phyloP scores from a whole-genome alignment of 2,888 invertebrate species.

The Meiosimyza decipiens region DNA sequence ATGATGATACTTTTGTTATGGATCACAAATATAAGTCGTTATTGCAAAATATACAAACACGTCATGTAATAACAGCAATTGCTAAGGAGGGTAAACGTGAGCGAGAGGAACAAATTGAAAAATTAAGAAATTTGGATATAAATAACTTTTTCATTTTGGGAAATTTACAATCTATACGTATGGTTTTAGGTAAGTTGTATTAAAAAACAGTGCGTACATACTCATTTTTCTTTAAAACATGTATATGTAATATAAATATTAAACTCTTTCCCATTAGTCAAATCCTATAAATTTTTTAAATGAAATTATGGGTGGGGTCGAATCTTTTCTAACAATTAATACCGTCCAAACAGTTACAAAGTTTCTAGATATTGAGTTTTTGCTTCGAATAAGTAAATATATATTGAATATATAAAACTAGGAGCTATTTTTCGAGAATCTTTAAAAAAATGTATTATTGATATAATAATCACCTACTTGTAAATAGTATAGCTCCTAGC shows the following conservation, averaged over 20 bases:
- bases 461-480: no score
- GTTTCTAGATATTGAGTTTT: not conserved
- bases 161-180: conserved; percentile 76
- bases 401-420: no score
- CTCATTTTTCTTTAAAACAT: not conserved
- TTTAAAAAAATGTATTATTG: no score
- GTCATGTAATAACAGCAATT: conserved; percentile 84
- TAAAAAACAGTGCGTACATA: not conserved
- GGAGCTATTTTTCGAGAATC: no score
- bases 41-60: conserved; percentile 87
- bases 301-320: no score
- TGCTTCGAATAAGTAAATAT: not conserved
- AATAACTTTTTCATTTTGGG: conserved; percentile 91
- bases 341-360: no score
- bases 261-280: no score
- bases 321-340: no score
- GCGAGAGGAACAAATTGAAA: conserved; percentile 75
- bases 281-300: no score
- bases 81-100: conserved; percentile 70
- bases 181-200: conserved; percentile 71
- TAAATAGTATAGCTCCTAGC: no score
- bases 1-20: conserved; percentile 90
- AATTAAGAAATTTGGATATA: conserved; percentile 83
- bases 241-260: not conserved
- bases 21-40: conserved; percentile 94